A percentile compares a stretch with the other conserved stretches of the same genome.
Evolutionary conservation across 1,140 invertebrate genomes (phyloP).

Genomic region (Brachionus asplanchnoidis): DNA sequence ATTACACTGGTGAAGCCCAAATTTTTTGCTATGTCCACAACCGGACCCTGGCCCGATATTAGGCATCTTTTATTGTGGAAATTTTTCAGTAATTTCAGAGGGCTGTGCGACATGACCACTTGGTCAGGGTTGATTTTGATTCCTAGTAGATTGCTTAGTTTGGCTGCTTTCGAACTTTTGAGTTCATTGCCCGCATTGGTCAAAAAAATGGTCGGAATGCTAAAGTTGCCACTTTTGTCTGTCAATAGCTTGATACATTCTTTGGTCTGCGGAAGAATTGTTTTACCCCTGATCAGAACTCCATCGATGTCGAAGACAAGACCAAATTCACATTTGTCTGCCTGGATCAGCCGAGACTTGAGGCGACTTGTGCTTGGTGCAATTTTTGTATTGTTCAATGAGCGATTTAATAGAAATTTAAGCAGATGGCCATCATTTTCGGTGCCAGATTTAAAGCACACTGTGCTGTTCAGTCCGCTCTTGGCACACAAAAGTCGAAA

Average conservation of each 20-base stretch:
- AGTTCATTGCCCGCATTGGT: slow-evolving; percentile 57
- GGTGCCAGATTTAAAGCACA: neutral
- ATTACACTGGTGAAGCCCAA: slow-evolving; percentile 66
- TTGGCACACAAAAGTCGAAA: neutral
- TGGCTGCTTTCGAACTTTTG: slow-evolving; percentile 54
- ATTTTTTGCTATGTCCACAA: slow-evolving; percentile 65
- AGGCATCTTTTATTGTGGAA: slow-evolving; percentile 66
- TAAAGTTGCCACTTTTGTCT: slow-evolving; percentile 50
- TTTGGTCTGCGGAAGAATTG: slow-evolving; percentile 51
- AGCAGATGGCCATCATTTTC: neutral
- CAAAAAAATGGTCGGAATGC: slow-evolving; percentile 54
- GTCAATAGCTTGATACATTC: slow-evolving; percentile 51
- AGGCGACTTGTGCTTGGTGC: neutral
- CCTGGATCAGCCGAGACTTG: neutral
- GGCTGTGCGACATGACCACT: slow-evolving; percentile 69
- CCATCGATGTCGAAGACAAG: slow-evolving; percentile 59
- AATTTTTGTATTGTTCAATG: neutral
- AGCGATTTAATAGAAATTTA: neutral
- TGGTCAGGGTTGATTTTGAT: slow-evolving; percentile 60
- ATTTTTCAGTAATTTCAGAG: slow-evolving; percentile 63
- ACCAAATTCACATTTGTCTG: slow-evolving; percentile 48
- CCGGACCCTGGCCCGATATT: slow-evolving; percentile 67
- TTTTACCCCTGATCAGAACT: slow-evolving; percentile 55
- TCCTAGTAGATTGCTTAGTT: slow-evolving; percentile 53
- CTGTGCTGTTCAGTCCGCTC: neutral